Base-by-base conservation (phyloP, 2,797 vertebrate genomes). In the Syndactyla subalaris region DNA sequence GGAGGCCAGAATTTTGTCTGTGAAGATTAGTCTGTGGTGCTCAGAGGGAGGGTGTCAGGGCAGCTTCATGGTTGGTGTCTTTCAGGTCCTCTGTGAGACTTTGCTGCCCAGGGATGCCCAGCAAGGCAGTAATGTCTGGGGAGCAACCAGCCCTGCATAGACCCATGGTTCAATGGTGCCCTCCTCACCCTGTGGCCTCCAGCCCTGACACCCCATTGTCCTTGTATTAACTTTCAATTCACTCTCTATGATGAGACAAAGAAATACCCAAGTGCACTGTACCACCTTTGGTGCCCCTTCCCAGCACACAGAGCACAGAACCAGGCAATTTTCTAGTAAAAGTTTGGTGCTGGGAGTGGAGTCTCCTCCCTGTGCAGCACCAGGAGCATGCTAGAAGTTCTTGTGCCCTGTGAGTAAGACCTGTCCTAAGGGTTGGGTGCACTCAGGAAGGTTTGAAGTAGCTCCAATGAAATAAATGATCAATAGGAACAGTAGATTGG, bases 1-100 rank as follows among this genome's bases (percentile, higher is more conserved):
- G 27, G 30, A 1, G 10, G 45, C 5, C n/a, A 55, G 18, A 6
- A 4, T 45, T 7, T n/a, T 32, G 23, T 34, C 20, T 2, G 1
- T 0, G 0, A 59, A 52, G 41, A 30, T 7, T n/a, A 32, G 23
- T 34, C 14, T 1, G 1, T 0, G 0, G 26, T 38, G 34, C 15
- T 21, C 14, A 29, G 26, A 54, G 7, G 9, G 19, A 86, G 9
- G 13, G 4, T 34, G 49, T 61, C 5, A 4, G 7, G 32, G 39
- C 38, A 63, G 34, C 11, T 30, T 26, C 73, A n/a, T 30, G 62
- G 20, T 12, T 45, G 34, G 12, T 2, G 0, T 22, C 45, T n/a
- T 7, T 4, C 34, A 55, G 24, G 8, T 2, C 15, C 21, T 51
- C 17, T 62, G 32, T 57, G 46, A 43, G 19, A 20, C 8, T 52